Evolutionary conservation across 2,888 invertebrate genomes (phyloP), one percentile per base, ranked within the genome.

Genomic region (Penaeus monodon): DNA sequence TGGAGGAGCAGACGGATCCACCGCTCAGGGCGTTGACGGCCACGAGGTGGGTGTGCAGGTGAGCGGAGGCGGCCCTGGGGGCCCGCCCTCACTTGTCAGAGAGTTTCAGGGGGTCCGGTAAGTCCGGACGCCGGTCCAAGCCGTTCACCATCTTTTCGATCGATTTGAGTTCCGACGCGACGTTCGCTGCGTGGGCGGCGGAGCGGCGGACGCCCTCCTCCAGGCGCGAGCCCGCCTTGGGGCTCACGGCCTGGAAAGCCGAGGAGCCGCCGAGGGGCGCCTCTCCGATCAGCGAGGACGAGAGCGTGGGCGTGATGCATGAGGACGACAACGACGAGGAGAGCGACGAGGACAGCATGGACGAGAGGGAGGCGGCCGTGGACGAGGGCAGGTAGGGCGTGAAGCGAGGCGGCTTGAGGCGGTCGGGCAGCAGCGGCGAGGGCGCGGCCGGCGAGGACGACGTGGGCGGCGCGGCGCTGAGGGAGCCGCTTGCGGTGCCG

Each of bases 121-220:
- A 85, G 22, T 89, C 89, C 27, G 90, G 82, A 80, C 90, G 90
- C 63, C 88, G 86, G 92, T 98, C 98, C 90, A 98, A 94, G 27
- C 98, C 98, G 93, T 98, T 98, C 91, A 98, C 97, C 98, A 98
- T 98, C 92, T 98, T 97, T 93, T 98, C 98, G 93, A 98, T 98
- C 93, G 96, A 97, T 93, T 98, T 98, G 91, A 98, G 94, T 93
- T 98, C 98, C 90, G 95, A 96, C 74, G 96, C 90, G 94, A 94
- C 90, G 29, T 84, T 84, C 94, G 95, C 83, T 92, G 92, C 86
- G 84, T 89, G 89, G 89, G 88, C 90, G 76, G 89, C 90, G 76
- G 89, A 76, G 68, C 89, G 84, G 29, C 90, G 86, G 38, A 89
- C 88, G 33, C 84, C 81, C 44, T 89, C 89, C 64, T 89, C 89